phyloP scores from a whole-genome alignment of 2,888 invertebrate species.

The Sturmia bella region DNA sequence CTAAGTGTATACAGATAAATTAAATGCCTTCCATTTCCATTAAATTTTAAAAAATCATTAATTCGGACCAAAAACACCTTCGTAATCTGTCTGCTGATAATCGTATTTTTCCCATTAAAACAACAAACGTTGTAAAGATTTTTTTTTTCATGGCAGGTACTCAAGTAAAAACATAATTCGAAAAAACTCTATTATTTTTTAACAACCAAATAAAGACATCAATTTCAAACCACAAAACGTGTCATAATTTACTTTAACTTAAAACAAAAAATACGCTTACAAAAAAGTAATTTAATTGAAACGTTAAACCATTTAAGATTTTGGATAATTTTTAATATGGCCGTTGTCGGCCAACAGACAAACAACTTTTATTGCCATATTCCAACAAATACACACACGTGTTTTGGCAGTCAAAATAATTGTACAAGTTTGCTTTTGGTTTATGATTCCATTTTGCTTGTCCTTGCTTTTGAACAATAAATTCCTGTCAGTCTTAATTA shows the following conservation, averaged over 20 bases:
- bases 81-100: neutral
- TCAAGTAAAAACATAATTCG: too few relatives aligned
- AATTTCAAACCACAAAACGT: neutral
- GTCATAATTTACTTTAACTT: neutral
- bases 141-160: too few relatives aligned
- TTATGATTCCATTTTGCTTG: neutral
- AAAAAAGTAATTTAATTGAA: neutral
- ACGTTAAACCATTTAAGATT: neutral
- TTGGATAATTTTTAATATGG: conserved; percentile 4
- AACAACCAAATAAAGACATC: too few relatives aligned
- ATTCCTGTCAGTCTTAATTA: conserved; percentile 29
- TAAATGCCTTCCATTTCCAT: too few relatives aligned
- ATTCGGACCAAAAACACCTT: too few relatives aligned
- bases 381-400: neutral
- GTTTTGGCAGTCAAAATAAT: neutral
- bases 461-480: neutral
- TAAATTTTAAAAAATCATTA: too few relatives aligned
- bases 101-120: neutral
- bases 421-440: neutral
- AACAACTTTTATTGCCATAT: neutral
- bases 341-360: neutral
- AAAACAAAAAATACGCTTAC: neutral
- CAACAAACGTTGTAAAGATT: too few relatives aligned
- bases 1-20: too few relatives aligned
- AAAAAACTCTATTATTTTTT: too few relatives aligned